Conservation (phyloP, 2,797 vertebrate species). For the Coracias cyanogaster region DNA sequence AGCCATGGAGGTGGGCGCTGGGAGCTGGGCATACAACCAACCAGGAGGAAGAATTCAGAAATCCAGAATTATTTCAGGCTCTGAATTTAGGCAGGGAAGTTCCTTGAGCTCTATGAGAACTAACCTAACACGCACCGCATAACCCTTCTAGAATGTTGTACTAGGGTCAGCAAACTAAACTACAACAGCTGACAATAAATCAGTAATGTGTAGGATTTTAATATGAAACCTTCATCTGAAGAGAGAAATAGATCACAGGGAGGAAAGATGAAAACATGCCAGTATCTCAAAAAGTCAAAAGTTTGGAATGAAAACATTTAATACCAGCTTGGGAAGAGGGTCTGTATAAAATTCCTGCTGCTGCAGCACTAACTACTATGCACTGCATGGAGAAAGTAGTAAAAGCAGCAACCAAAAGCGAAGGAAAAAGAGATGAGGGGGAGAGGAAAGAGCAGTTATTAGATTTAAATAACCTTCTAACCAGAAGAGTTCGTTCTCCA, state of each 20-base stretch:
- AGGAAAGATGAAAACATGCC: neutral
- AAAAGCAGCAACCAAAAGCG: neutral
- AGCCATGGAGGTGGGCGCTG: neutral
- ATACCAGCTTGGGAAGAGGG: neutral
- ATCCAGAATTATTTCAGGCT: neutral
- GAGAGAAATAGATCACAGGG: neutral
- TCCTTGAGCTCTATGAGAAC: neutral
- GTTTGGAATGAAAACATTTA: neutral
- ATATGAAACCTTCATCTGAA: neutral
- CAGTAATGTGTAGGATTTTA: neutral
- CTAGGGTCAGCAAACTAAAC: neutral
- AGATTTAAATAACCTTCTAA: neutral
- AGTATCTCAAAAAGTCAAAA: neutral
- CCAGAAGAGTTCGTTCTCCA: neutral
- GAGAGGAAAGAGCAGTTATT: neutral
- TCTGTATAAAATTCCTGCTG: neutral
- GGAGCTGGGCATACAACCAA: neutral
- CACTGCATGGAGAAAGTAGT: accelerated
- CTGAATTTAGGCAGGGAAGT: neutral
- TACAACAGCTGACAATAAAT: neutral
- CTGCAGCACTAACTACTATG: neutral
- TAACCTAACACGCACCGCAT: neutral
- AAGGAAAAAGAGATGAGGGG: neutral
- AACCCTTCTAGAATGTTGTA: neutral
- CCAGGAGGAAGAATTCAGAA: neutral